A percentile compares a stretch with the other conserved stretches of the same genome.
Conservation (phyloP, 2,113 vertebrate species). For the Hippocampus abdominalis region DNA sequence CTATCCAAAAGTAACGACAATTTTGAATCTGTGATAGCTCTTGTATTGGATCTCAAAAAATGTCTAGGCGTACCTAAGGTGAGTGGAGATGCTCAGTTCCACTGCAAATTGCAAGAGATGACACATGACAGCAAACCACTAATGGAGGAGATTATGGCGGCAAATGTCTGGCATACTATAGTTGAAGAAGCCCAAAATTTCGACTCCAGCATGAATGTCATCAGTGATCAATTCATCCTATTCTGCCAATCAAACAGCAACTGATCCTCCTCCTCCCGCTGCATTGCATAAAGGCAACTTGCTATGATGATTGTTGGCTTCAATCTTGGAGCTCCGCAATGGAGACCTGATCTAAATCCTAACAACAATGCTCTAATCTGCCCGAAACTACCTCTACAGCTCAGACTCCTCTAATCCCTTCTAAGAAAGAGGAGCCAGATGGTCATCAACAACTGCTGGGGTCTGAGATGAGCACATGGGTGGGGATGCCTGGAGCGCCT, state of each 20-base stretch:
- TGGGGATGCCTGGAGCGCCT: constrained; percentile 62
- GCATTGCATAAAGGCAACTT: constrained; percentile 30
- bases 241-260: constrained; percentile 29
- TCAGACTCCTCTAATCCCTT: constrained; percentile 76
- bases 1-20: neutral
- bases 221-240: constrained; percentile 32
- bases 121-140: constrained; percentile 35
- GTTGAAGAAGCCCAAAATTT: constrained; percentile 33
- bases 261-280: constrained; percentile 3
- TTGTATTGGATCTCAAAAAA: neutral
- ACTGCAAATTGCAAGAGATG: constrained; percentile 2
- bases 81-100: neutral
- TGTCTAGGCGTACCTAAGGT: neutral
- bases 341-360: constrained; percentile 40
- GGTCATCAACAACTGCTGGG: constrained; percentile 76
- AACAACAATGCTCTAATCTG: constrained; percentile 66
- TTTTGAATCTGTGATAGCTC: neutral
- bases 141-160: constrained; percentile 31
- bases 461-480: constrained; percentile 59
- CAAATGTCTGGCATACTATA: constrained; percentile 8
- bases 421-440: constrained; percentile 78
- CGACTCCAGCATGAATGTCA: constrained; percentile 37
- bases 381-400: constrained; percentile 52
- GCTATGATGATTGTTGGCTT: constrained; percentile 53
- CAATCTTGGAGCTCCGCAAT: constrained; percentile 16